A percentile compares a stretch with the other conserved stretches of the same genome.
Evolutionary conservation across 2,888 invertebrate species (phyloP).

Genomic region (Allygus modestus): DNA sequence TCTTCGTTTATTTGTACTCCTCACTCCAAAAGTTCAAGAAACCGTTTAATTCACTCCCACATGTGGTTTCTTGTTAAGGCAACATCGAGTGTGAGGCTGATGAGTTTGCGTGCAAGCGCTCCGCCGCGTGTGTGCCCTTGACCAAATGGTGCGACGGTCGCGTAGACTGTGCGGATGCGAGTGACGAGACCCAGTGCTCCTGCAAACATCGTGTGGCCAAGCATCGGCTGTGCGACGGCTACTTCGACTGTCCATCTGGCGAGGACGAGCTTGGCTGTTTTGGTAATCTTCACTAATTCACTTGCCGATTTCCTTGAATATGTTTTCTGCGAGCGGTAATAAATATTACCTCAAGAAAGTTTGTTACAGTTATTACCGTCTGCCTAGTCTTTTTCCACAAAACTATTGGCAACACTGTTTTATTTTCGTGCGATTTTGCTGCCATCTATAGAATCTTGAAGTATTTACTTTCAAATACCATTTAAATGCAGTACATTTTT

Average conservation of each 20-base stretch:
- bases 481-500: too few relatives aligned
- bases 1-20: too few relatives aligned
- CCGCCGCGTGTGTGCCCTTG: slow-evolving; percentile 76
- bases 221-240: slow-evolving; percentile 87
- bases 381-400: too few relatives aligned
- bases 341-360: too few relatives aligned
- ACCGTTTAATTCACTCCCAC: too few relatives aligned
- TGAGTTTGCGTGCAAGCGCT: slow-evolving; percentile 18
- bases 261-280: slow-evolving; percentile 90
- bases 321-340: not conserved
- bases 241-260: slow-evolving; percentile 88
- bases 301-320: not conserved
- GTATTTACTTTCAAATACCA: too few relatives aligned
- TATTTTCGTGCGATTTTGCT: too few relatives aligned
- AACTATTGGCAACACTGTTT: too few relatives aligned
- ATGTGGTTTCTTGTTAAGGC: not conserved
- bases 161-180: slow-evolving; percentile 86
- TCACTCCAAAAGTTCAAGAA: too few relatives aligned
- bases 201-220: slow-evolving; percentile 84
- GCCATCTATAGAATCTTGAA: too few relatives aligned
- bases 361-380: too few relatives aligned
- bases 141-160: slow-evolving; percentile 84
- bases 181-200: slow-evolving; percentile 86
- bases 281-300: slow-evolving; percentile 77
- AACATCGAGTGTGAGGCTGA: not conserved